Conservation (phyloP, 2,113 vertebrate genomes). For the Myrmecobius fasciatus region DNA sequence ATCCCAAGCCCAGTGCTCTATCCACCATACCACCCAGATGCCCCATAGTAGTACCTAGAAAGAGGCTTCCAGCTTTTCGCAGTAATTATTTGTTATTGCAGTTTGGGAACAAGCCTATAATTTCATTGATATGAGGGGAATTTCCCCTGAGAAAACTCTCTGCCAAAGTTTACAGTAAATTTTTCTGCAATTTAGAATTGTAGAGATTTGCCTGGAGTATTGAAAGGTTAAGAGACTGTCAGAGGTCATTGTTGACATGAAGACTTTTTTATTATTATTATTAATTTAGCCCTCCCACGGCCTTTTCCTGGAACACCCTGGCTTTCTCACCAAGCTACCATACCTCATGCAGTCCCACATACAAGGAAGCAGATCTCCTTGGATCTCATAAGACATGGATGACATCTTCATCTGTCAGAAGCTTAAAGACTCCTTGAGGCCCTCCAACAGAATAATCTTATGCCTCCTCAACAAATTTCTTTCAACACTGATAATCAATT, state of each 20-base stretch:
- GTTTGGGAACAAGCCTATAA: neutral
- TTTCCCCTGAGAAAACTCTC: neutral
- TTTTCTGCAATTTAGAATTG: neutral
- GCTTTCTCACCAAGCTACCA: neutral
- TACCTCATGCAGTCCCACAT: neutral
- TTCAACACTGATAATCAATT: neutral
- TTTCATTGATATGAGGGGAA: neutral
- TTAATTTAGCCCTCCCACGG: neutral
- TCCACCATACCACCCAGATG: too few species aligned
- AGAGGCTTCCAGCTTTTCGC: neutral
- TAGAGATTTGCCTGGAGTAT: neutral
- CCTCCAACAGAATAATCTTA: neutral
- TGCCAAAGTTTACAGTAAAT: neutral
- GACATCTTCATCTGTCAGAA: neutral
- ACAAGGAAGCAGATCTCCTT: neutral
- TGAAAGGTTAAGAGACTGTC: neutral
- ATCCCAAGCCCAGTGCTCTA: too few species aligned
- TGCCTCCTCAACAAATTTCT: neutral
- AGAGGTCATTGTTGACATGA: neutral
- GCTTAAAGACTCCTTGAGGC: neutral
- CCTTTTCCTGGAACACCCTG: neutral
- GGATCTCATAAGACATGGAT: neutral
- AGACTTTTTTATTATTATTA: neutral
- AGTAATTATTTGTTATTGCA: neutral
- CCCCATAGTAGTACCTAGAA: too few species aligned